Conservation (phyloP, 2,888 invertebrate genomes). For the Embidobia sp. region DNA sequence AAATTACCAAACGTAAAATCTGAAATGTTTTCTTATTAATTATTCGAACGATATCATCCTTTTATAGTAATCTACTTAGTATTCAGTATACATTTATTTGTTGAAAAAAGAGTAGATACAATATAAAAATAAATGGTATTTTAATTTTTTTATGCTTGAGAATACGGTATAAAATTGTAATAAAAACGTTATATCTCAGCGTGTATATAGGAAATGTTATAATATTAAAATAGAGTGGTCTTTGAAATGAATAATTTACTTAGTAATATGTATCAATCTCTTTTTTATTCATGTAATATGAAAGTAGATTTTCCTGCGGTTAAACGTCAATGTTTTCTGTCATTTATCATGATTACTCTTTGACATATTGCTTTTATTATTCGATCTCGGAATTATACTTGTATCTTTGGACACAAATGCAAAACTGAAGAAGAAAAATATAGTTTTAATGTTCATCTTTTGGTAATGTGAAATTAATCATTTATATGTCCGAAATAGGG, state of each 20-base stretch:
- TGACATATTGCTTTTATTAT: conserved; percentile 11
- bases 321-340: conserved; percentile 27
- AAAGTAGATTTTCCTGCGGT: conserved; percentile 1
- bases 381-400: not conserved
- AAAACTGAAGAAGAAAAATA: conserved; percentile 1
- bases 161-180: too few species aligned
- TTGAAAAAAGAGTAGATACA: too few species aligned
- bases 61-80: too few species aligned
- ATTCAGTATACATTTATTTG: too few species aligned
- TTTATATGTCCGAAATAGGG: too few species aligned
- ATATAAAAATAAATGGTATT: too few species aligned
- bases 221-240: conserved; percentile 26
- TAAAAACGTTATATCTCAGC: too few species aligned
- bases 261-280: conserved; percentile 2
- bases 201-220: conserved; percentile 34
- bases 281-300: not conserved
- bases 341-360: conserved; percentile 28
- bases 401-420: not conserved
- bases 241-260: conserved; percentile 14
- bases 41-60: too few species aligned
- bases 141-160: too few species aligned
- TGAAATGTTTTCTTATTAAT: too few species aligned
- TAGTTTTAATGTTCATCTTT: not conserved
- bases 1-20: too few species aligned
- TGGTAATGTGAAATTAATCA: too few species aligned